Conservation (phyloP, 35 echinoderm and acorn worm species). For the Stichopus chloronotus region DNA sequence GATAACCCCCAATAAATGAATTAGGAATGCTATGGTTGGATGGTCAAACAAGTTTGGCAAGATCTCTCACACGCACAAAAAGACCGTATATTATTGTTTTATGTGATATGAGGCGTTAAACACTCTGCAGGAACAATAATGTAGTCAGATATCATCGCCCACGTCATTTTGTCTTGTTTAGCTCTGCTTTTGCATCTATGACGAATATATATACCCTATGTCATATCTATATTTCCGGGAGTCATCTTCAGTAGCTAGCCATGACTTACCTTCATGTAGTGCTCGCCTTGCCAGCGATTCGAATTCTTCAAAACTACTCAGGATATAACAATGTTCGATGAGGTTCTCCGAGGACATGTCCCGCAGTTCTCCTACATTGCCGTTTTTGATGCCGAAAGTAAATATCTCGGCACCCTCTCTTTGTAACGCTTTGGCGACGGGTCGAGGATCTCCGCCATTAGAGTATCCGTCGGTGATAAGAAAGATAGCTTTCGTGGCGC, state of each 20-base stretch:
- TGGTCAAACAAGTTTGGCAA: no score
- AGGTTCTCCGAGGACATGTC: slow-evolving; percentile 77
- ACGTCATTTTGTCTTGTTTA: no score
- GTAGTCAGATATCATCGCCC: no score
- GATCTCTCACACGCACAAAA: no score
- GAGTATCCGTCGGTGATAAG: slow-evolving; percentile 95
- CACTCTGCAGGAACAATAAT: no score
- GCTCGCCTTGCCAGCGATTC: slow-evolving; percentile 89
- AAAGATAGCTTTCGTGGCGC: slow-evolving; percentile 82
- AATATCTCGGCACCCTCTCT: slow-evolving; percentile 85
- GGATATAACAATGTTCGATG: slow-evolving; percentile 89
- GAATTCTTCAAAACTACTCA: slow-evolving; percentile 89
- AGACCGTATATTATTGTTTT: no score
- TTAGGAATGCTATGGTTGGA: no score
- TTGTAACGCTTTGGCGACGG: slow-evolving; percentile 59
- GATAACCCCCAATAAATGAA: no score
- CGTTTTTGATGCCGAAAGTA: slow-evolving; percentile 91
- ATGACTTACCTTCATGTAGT: slow-evolving; percentile 87
- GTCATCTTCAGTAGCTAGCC: neutral
- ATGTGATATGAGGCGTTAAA: no score
- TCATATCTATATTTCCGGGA: no score
- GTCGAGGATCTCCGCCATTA: slow-evolving; percentile 83
- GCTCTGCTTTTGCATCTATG: no score
- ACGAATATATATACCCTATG: no score
- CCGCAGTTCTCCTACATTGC: slow-evolving; percentile 78